Conservation (phyloP, 2,888 invertebrate genomes). For the Cheilosia pagana region DNA sequence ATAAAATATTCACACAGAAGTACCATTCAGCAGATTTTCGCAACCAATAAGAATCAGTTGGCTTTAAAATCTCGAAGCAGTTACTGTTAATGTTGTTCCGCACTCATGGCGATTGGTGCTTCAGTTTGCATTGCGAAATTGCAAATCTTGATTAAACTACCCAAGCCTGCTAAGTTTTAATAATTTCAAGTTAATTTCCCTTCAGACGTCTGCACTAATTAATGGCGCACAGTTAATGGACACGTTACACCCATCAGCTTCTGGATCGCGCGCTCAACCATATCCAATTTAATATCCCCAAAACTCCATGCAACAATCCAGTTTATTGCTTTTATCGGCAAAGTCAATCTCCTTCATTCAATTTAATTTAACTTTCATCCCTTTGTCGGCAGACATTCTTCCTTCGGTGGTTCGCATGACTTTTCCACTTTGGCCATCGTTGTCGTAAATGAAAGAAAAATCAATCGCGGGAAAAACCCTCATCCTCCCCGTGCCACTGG, state of each 20-base stretch:
- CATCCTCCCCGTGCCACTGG: not conserved
- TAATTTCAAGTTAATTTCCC: slow-evolving; percentile 72
- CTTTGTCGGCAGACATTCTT: slow-evolving; percentile 73
- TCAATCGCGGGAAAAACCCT: slow-evolving; percentile 71
- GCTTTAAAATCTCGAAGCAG: too few species aligned
- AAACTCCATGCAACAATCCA: slow-evolving; percentile 74
- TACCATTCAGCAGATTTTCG: too few species aligned
- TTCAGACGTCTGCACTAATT: slow-evolving; percentile 68
- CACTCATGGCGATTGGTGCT: not conserved
- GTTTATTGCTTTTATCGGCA: slow-evolving; percentile 75
- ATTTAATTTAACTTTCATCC: slow-evolving; percentile 75
- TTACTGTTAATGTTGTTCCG: too few species aligned
- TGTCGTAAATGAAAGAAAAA: slow-evolving; percentile 75
- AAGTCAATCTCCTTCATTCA: slow-evolving; percentile 75
- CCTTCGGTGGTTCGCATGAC: slow-evolving; percentile 70
- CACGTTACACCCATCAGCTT: slow-evolving; percentile 14
- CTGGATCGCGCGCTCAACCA: slow-evolving; percentile 14
- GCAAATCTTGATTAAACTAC: slow-evolving; percentile 61
- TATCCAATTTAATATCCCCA: slow-evolving; percentile 68
- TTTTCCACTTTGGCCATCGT: slow-evolving; percentile 67
- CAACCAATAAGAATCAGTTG: too few species aligned
- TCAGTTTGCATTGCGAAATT: slow-evolving; percentile 21
- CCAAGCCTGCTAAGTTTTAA: slow-evolving; percentile 71
- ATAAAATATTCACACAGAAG: too few species aligned
- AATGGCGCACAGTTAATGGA: slow-evolving; percentile 72